These are phyloP conservation scores for Helicolenus hilgendorfi DNA, from an alignment of 2,797 vertebrate genomes.

Conservation along the genomic window DNA sequence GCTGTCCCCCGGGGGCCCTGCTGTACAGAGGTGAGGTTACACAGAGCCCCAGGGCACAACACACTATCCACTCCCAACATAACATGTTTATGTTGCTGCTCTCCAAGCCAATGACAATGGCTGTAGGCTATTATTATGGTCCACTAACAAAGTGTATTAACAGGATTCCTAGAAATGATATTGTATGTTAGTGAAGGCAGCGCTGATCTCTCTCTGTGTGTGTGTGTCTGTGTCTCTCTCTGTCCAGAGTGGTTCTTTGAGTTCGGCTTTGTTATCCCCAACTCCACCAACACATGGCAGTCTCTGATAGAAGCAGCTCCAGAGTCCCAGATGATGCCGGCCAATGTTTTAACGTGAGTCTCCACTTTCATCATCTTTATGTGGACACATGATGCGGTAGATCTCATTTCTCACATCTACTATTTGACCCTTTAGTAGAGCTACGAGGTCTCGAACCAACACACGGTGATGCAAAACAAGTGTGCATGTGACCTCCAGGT, in stretches of 20 bases:
- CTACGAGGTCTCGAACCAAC: not conserved
- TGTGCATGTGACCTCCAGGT: not conserved
- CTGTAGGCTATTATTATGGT: not conserved
- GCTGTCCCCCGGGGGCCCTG: constrained; percentile 1
- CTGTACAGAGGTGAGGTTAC: constrained; percentile 3
- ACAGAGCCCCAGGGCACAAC: not conserved
- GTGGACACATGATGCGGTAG: not conserved
- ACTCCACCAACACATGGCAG: constrained; percentile 99
- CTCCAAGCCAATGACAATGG: not conserved
- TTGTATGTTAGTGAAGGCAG: not conserved
- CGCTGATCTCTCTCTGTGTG: not conserved
- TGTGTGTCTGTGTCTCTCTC: constrained; percentile 14
- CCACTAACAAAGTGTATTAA: not conserved
- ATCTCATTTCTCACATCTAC: not conserved
- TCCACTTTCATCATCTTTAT: not conserved
- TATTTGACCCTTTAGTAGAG: not conserved
- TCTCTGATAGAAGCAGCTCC: constrained; percentile 99
- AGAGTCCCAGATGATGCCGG: constrained; percentile 99
- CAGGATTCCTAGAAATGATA: not conserved
- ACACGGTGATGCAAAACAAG: not conserved
- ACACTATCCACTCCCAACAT: constrained; percentile 17
- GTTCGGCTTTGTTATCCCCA: constrained; percentile 99
- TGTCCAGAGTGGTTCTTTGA: constrained; percentile 98
- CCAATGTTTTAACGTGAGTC: constrained; percentile 98
- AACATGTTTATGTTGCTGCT: constrained; percentile 63